Evolutionary conservation across 2,113 vertebrate genomes (phyloP).

Genomic region (Phodopus roborovskii): DNA sequence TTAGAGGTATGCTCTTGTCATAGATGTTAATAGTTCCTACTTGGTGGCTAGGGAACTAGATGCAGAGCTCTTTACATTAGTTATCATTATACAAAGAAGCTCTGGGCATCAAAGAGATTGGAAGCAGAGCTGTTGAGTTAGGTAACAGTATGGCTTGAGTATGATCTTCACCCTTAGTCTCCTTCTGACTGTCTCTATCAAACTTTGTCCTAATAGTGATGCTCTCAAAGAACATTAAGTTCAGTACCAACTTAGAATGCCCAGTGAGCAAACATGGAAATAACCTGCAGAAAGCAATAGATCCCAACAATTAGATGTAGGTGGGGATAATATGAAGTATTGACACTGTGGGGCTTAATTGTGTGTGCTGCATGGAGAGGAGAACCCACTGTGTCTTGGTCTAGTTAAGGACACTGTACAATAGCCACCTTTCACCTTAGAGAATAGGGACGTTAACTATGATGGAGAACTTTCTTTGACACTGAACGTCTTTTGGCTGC

Average conservation of each 20-base stretch:
- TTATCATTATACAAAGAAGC: neutral
- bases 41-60: neutral
- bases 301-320: neutral
- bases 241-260: neutral
- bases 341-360: neutral
- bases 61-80: neutral
- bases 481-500: slow-evolving; percentile 16
- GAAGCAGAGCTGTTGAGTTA: neutral
- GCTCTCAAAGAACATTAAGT: neutral
- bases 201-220: neutral
- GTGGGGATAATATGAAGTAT: neutral
- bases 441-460: neutral
- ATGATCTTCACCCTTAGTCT: neutral
- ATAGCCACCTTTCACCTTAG: neutral
- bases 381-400: neutral
- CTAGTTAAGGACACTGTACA: neutral
- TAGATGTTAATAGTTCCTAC: neutral
- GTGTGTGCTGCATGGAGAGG: neutral
- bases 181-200: neutral
- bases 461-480: slow-evolving; percentile 16
- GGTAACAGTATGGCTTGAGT: neutral
- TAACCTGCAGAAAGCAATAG: neutral
- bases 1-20: neutral
- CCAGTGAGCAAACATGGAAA: neutral
- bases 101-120: neutral